Percentiles rank a stretch among this genome's conserved stretches.
Evolutionary conservation across 2,888 invertebrate species (phyloP).

Genomic region (Magallana nippona): DNA sequence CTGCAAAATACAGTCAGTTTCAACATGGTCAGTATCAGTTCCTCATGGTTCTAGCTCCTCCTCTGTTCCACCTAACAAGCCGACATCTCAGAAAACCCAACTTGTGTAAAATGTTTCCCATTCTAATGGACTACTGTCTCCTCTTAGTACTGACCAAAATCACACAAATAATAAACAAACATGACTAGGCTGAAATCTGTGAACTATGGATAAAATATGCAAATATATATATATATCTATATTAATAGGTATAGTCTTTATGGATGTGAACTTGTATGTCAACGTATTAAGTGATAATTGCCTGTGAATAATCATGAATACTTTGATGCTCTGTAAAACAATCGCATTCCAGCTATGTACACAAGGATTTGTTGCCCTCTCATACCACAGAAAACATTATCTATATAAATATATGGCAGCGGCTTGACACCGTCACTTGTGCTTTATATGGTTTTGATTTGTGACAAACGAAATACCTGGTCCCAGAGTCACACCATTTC

Average conservation of each 20-base stretch:
- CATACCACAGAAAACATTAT: constrained; percentile 1
- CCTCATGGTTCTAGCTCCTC: not conserved
- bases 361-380: not conserved
- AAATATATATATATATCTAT: too few species aligned
- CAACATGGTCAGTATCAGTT: not conserved
- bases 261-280: not conserved
- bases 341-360: not conserved
- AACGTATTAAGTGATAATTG: not conserved
- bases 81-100: not conserved
- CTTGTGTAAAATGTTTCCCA: not conserved
- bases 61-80: not conserved
- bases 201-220: constrained; percentile 4
- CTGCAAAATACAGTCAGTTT: constrained; percentile 16
- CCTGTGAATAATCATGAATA: not conserved
- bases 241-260: not conserved
- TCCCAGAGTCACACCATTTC: not conserved
- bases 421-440: not conserved
- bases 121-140: not conserved
- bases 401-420: not conserved
- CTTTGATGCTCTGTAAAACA: not conserved
- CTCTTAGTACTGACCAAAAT: not conserved
- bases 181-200: constrained; percentile 15
- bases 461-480: not conserved
- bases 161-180: constrained; percentile 1
- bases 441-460: not conserved